Evolutionary conservation across 1,140 invertebrate genomes (phyloP).

Genomic region (Thaumetopoea pityocampa): DNA sequence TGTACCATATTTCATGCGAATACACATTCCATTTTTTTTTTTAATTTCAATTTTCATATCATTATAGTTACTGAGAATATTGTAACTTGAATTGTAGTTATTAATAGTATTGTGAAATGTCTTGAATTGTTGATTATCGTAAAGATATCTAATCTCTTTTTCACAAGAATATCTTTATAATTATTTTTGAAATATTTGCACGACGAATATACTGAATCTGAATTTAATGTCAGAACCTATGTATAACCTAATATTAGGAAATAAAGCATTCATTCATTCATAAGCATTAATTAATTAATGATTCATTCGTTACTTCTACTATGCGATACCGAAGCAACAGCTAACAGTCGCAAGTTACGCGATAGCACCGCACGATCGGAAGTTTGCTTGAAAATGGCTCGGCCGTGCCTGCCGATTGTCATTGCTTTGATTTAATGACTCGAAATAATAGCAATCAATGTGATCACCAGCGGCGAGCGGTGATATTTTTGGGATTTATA

Average conservation of each 20-base stretch:
- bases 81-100: too few relatives aligned
- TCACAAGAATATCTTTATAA: too few relatives aligned
- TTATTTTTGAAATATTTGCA: too few relatives aligned
- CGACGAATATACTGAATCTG: too few relatives aligned
- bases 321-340: background rate
- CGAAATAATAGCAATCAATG: constrained; percentile 42
- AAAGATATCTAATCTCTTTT: too few relatives aligned
- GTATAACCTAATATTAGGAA: background rate
- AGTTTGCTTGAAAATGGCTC: constrained; percentile 12
- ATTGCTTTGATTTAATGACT: constrained; percentile 41
- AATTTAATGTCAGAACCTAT: too few relatives aligned
- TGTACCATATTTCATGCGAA: too few relatives aligned
- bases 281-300: background rate
- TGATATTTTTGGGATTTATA: constrained; percentile 19
- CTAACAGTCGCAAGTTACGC: background rate
- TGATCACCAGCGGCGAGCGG: constrained; percentile 14
- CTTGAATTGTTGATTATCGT: too few relatives aligned
- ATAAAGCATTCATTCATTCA: background rate
- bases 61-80: too few relatives aligned
- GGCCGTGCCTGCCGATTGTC: constrained; percentile 21
- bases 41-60: too few relatives aligned
- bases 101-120: too few relatives aligned
- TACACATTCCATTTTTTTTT: too few relatives aligned
- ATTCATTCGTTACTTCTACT: background rate
- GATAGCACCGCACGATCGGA: background rate